Percentiles rank a stretch among this genome's conserved stretches.
phyloP scores from a whole-genome alignment of 64 coral and sea anemone species.

The Porites lutea region DNA sequence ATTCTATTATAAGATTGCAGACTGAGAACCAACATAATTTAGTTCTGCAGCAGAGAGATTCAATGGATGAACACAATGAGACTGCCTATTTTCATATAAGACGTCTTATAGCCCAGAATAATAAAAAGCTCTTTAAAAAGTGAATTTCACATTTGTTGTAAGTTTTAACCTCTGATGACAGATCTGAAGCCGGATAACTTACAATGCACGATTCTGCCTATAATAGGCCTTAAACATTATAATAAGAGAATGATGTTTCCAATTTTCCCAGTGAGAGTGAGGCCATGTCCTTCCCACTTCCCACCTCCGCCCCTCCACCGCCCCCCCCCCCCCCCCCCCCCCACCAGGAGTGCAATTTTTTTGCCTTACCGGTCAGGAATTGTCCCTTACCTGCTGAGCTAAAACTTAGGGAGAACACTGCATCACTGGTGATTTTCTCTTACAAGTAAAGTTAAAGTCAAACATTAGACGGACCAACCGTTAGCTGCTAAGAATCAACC shows the following conservation, averaged over 20 bases:
- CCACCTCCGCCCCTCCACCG: not conserved
- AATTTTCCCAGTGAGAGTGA: not conserved
- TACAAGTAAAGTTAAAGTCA: no score
- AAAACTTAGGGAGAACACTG: no score
- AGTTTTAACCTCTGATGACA: not conserved
- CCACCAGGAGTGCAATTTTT: not conserved
- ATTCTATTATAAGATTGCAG: not conserved
- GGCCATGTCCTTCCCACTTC: not conserved
- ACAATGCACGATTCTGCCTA: constrained; percentile 1
- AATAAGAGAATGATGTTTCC: not conserved
- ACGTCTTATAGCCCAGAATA: not conserved
- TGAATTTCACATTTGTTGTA: constrained; percentile 17
- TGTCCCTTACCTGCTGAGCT: no score
- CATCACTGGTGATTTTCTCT: no score
- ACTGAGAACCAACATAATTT: constrained; percentile 7
- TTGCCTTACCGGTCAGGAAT: not conserved
- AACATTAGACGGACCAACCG: no score
- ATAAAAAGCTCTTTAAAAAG: not conserved
- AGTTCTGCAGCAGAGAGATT: not conserved
- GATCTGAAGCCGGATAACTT: not conserved
- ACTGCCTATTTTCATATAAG: not conserved
- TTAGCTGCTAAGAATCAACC: no score
- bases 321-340: not conserved
- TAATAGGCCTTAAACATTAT: not conserved
- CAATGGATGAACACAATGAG: not conserved